These are phyloP conservation scores for Porites evermanni DNA, from an alignment of 92 coral and sea anemone genomes.

Conservation along the genomic window DNA sequence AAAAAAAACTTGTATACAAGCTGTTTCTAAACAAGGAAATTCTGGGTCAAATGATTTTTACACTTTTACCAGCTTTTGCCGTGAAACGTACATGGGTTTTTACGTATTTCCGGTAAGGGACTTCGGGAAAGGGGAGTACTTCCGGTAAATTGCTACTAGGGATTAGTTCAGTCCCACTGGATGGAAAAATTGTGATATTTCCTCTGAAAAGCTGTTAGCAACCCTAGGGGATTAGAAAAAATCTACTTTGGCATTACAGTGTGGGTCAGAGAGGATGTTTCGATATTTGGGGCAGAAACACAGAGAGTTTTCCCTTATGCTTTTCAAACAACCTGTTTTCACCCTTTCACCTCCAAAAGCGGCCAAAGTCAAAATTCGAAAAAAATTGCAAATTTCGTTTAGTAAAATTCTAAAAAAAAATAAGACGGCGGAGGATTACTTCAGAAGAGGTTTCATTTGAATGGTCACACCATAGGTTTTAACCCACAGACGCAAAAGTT, in stretches of 20 bases:
- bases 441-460: too few relatives aligned
- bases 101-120: conserved; percentile 69
- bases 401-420: too few relatives aligned
- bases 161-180: conserved; percentile 2
- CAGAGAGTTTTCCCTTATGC: too few relatives aligned
- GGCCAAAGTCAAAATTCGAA: too few relatives aligned
- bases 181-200: conserved; percentile 9
- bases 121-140: conserved; percentile 27
- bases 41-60: neutral
- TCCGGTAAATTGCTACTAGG: conserved; percentile 25
- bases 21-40: conserved; percentile 34
- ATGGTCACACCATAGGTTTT: too few relatives aligned
- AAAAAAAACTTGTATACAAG: neutral
- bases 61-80: neutral
- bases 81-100: conserved; percentile 26
- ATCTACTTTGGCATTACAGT: neutral
- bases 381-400: too few relatives aligned
- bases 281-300: neutral
- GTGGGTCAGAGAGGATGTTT: neutral
- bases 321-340: too few relatives aligned
- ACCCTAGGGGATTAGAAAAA: conserved; percentile 9
- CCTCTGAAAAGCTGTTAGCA: conserved; percentile 47
- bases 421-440: too few relatives aligned
- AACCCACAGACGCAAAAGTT: too few relatives aligned
- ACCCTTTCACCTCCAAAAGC: too few relatives aligned